A percentile compares a stretch with the other conserved stretches of the same genome.
These are phyloP conservation scores for Pararge aegeria DNA, from an alignment of 1,140 invertebrate genomes.

Conservation along the genomic window DNA sequence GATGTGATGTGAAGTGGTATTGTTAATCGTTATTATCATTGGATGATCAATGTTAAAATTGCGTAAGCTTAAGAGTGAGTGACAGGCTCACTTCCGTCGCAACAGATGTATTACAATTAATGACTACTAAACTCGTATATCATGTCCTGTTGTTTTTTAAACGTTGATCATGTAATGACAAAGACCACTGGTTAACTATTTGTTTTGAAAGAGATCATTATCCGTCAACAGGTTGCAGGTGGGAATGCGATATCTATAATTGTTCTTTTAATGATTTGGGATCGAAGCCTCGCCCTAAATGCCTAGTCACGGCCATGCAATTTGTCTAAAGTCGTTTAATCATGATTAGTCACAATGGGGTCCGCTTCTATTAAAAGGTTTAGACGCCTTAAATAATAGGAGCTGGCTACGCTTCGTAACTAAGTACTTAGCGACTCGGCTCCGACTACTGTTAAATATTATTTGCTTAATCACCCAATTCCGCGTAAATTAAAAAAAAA, in stretches of 20 bases:
- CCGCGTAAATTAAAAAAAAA: not conserved
- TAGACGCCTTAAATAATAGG: conserved; percentile 58
- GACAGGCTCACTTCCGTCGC: conserved; percentile 6
- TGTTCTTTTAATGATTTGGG: conserved; percentile 78
- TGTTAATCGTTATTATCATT: conserved; percentile 7
- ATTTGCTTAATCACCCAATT: not conserved
- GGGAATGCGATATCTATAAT: conserved; percentile 77
- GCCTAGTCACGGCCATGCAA: conserved; percentile 76
- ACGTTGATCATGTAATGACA: conserved; percentile 23
- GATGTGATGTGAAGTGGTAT: no score
- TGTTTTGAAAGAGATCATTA: conserved; percentile 75
- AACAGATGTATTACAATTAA: conserved; percentile 14
- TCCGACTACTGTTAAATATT: conserved; percentile 14
- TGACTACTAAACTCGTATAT: conserved; percentile 21
- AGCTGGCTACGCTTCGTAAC: conserved; percentile 44
- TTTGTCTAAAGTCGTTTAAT: conserved; percentile 79
- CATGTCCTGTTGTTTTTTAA: conserved; percentile 25
- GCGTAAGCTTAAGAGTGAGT: conserved; percentile 7
- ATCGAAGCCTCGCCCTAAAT: conserved; percentile 64
- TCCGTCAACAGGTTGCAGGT: conserved; percentile 75
- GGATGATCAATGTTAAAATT: conserved; percentile 10
- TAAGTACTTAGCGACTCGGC: conserved; percentile 15
- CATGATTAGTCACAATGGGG: conserved; percentile 77
- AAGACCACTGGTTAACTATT: conserved; percentile 53
- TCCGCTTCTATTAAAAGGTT: conserved; percentile 70